Evolutionary conservation across 2,797 vertebrate genomes (phyloP).

Genomic region (Brachyrhaphis roseni): DNA sequence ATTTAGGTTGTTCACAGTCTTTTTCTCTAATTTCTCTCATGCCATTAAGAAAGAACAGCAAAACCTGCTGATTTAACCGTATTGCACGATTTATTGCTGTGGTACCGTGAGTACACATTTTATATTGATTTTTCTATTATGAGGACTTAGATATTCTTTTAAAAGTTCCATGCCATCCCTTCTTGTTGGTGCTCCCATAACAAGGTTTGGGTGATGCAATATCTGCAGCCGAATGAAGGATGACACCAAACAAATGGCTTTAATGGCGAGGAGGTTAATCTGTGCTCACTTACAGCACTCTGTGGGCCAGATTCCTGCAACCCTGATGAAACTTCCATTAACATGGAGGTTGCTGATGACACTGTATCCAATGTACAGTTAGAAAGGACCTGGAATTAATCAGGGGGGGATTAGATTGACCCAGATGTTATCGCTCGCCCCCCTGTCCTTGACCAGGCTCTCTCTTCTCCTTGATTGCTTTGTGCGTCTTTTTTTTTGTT

Average conservation of each 20-base stretch:
- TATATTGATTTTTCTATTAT: conserved; percentile 26
- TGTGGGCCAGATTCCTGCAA: conserved; percentile 41
- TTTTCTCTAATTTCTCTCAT: conserved; percentile 5
- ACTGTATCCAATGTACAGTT: conserved; percentile 48
- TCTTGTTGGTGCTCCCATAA: conserved; percentile 2
- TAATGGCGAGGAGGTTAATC: conserved; percentile 56
- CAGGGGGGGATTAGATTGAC: conserved; percentile 68
- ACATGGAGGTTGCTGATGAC: conserved; percentile 68
- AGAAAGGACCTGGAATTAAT: conserved; percentile 72
- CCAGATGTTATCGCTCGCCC: conserved; percentile 54
- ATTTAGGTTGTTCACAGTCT: conserved; percentile 5
- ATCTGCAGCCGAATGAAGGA: conserved; percentile 34
- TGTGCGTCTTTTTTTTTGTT: conserved; percentile 64
- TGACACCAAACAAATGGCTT: conserved; percentile 41
- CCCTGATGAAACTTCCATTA: conserved; percentile 62
- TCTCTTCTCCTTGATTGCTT: conserved; percentile 63
- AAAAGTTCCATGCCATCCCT: background rate
- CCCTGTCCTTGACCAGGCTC: conserved; percentile 64
- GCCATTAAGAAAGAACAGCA: background rate
- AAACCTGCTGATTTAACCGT: conserved; percentile 1
- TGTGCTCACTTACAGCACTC: conserved; percentile 41
- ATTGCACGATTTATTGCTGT: background rate
- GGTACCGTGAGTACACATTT: background rate
- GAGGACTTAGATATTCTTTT: background rate
- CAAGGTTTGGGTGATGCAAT: conserved; percentile 25